Percentiles rank a stretch among this genome's conserved stretches.
These are phyloP conservation scores for Ctenochaetus hawaiiensis DNA, from an alignment of 2,797 vertebrate species.

Conservation along the genomic window DNA sequence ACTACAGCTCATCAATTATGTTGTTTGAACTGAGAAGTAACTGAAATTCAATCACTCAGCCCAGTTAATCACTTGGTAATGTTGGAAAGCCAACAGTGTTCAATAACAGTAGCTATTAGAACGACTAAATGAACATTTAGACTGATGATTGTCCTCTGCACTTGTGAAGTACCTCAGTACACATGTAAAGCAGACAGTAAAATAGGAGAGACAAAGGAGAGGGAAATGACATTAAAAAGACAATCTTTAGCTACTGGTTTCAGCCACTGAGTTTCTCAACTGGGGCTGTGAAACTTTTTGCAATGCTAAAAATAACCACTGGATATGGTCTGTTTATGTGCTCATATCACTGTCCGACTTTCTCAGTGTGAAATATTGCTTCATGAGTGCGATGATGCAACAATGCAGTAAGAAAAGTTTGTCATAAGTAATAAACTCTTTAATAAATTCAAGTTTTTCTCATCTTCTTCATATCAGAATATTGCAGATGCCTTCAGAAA, in stretches of 20 bases:
- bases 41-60: conserved; percentile 25
- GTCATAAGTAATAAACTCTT: no score
- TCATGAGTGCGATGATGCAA: not conserved
- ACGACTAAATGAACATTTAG: conserved; percentile 20
- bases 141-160: conserved; percentile 2
- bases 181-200: no score
- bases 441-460: no score
- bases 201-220: not conserved
- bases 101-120: not conserved
- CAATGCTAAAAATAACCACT: no score
- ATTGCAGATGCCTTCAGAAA: no score
- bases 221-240: not conserved
- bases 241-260: no score
- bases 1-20: conserved; percentile 16
- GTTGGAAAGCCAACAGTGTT: conserved; percentile 10
- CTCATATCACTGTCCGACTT: not conserved
- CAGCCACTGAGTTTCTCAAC: no score
- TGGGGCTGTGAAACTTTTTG: no score
- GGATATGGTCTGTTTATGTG: no score
- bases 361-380: not conserved
- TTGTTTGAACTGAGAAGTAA: conserved; percentile 38
- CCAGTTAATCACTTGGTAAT: conserved; percentile 31
- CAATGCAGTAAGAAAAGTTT: no score
- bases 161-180: not conserved
- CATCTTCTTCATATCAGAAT: no score